Percentiles rank a stretch among this genome's conserved stretches.
phyloP scores from a whole-genome alignment of 2,888 invertebrate species.

The Trissolcus brochymenae region DNA sequence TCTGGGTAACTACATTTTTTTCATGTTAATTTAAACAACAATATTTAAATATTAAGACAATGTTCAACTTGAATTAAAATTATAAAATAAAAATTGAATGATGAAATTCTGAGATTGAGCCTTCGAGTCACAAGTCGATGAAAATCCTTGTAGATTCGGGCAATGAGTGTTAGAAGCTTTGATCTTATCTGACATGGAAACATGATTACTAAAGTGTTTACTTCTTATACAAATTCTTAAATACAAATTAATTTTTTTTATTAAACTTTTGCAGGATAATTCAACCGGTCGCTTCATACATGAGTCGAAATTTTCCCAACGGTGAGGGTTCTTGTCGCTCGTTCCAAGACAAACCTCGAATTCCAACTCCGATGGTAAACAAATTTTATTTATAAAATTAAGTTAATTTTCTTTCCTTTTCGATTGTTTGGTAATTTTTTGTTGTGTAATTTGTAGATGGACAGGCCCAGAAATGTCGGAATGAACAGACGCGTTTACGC shows the following conservation, averaged over 20 bases:
- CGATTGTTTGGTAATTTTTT: background rate
- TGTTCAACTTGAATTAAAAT: too few species aligned
- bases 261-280: slow-evolving; percentile 64
- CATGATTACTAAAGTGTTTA: background rate
- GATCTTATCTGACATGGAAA: slow-evolving; percentile 49
- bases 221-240: too few species aligned
- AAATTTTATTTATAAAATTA: background rate
- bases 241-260: too few species aligned
- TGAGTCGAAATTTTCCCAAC: slow-evolving; percentile 66
- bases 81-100: slow-evolving; percentile 14
- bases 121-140: slow-evolving; percentile 58
- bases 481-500: slow-evolving; percentile 33
- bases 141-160: slow-evolving; percentile 56
- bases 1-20: slow-evolving; percentile 56
- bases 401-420: background rate
- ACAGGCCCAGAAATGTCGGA: slow-evolving; percentile 30
- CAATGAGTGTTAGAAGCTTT: slow-evolving; percentile 43
- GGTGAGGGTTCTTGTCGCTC: slow-evolving; percentile 66
- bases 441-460: slow-evolving; percentile 28
- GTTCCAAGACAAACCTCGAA: slow-evolving; percentile 68
- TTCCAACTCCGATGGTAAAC: slow-evolving; percentile 65
- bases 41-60: too few species aligned
- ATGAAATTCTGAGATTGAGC: slow-evolving; percentile 55
- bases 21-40: too few species aligned
- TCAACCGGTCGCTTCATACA: slow-evolving; percentile 67